Evolutionary conservation across 1,140 invertebrate species (phyloP).

Genomic region (Octopus bimaculoides): DNA sequence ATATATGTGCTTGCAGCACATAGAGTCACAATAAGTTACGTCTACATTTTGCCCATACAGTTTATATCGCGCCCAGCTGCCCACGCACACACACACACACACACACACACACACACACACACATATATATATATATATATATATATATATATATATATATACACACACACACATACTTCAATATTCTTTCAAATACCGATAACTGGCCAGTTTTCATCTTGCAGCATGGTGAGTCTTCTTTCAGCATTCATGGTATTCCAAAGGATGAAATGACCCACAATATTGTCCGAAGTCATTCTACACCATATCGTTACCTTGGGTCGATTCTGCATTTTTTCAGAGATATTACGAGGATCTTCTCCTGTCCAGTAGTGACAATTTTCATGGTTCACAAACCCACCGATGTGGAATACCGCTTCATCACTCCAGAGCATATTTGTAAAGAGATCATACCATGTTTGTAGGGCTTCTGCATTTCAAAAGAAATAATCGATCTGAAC

Average conservation of each 20-base stretch:
- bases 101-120: too few species aligned
- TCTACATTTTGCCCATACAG: too few species aligned
- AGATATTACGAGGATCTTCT: conserved; percentile 12
- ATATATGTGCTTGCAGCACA: too few species aligned
- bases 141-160: too few species aligned
- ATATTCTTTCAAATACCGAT: conserved; percentile 1
- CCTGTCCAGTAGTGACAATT: background rate
- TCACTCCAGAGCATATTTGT: background rate
- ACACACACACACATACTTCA: conserved; percentile 5
- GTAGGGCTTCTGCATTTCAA: too few species aligned
- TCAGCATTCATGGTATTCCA: background rate
- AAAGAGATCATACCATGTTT: too few species aligned
- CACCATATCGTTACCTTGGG: conserved; percentile 3
- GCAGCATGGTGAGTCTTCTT: background rate
- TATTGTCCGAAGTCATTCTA: conserved; percentile 8
- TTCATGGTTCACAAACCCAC: background rate
- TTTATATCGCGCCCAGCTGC: too few species aligned
- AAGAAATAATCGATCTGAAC: too few species aligned
- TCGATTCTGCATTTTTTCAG: background rate
- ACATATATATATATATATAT: too few species aligned
- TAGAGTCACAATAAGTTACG: too few species aligned
- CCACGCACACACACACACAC: too few species aligned
- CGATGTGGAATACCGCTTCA: background rate
- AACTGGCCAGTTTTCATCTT: conserved; percentile 7
- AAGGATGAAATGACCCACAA: conserved; percentile 6